phyloP scores from a whole-genome alignment of 2,797 vertebrate genomes.

The Schizopygopsis malacanthus region DNA sequence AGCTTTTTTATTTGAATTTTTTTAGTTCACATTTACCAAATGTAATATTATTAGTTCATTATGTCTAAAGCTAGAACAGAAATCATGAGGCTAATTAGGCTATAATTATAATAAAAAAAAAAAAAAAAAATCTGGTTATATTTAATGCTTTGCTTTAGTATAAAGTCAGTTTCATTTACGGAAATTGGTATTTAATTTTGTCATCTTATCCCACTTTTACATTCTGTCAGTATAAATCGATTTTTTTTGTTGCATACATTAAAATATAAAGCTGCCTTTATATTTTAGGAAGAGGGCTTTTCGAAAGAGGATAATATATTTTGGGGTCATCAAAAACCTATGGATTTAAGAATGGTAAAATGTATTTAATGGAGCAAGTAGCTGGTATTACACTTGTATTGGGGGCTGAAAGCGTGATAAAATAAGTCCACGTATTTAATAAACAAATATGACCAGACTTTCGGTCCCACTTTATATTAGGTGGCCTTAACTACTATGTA shows the following conservation, averaged over 20 bases:
- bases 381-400: background rate
- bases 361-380: background rate
- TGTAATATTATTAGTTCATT: background rate
- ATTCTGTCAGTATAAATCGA: background rate
- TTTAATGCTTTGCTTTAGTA: background rate
- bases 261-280: background rate
- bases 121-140: background rate
- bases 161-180: background rate
- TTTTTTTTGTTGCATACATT: background rate
- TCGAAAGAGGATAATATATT: background rate
- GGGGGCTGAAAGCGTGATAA: background rate
- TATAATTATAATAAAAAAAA: background rate
- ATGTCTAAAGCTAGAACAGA: background rate
- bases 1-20: background rate
- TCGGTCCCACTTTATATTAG: too few species aligned
- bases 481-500: too few species aligned
- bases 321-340: background rate
- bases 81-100: background rate
- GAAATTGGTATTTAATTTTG: background rate
- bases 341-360: background rate
- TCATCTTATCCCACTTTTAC: background rate
- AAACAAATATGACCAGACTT: background rate
- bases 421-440: background rate
- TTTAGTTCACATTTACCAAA: background rate
- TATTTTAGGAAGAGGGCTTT: background rate